Conservation (phyloP, 2,888 invertebrate species). For the Leptinotarsa peninsularis region DNA sequence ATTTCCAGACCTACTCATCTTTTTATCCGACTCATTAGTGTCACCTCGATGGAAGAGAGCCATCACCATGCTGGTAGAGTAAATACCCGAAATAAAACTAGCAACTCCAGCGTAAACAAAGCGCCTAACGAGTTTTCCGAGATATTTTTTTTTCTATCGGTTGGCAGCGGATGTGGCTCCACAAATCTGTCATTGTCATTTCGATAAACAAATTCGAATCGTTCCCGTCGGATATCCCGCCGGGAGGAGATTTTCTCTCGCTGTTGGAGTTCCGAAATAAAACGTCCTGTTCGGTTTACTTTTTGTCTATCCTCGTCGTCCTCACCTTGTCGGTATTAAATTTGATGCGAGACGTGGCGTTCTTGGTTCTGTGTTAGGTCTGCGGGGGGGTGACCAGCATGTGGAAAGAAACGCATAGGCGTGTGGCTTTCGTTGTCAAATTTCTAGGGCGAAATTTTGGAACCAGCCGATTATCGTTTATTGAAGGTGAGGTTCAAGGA, state of each 20-base stretch:
- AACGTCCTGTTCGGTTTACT: conserved; percentile 5
- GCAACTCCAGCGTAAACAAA: conserved; percentile 37
- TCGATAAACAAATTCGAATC: conserved; percentile 52
- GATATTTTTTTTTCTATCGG: conserved; percentile 20
- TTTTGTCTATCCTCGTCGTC: not conserved
- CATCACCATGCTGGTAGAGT: conserved; percentile 5
- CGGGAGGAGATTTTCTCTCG: conserved; percentile 50
- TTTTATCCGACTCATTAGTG: conserved; percentile 16
- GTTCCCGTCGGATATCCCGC: conserved; percentile 45
- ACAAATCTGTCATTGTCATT: conserved; percentile 53
- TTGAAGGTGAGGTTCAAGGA: too few relatives aligned
- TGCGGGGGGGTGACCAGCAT: not conserved
- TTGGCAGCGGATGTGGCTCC: conserved; percentile 36
- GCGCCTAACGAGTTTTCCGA: conserved; percentile 35
- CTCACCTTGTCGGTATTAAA: conserved; percentile 25
- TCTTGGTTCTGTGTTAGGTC: not conserved
- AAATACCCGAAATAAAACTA: conserved; percentile 35
- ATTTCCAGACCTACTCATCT: conserved; percentile 1
- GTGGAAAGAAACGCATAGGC: not conserved
- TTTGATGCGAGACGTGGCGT: not conserved
- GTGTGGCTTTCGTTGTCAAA: not conserved
- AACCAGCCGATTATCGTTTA: too few relatives aligned
- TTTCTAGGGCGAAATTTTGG: too few relatives aligned
- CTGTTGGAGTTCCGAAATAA: conserved; percentile 47
- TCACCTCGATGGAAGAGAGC: conserved; percentile 16